Evolutionary conservation across 2,797 vertebrate genomes (phyloP).

Genomic region (Hipposideros larvatus): DNA sequence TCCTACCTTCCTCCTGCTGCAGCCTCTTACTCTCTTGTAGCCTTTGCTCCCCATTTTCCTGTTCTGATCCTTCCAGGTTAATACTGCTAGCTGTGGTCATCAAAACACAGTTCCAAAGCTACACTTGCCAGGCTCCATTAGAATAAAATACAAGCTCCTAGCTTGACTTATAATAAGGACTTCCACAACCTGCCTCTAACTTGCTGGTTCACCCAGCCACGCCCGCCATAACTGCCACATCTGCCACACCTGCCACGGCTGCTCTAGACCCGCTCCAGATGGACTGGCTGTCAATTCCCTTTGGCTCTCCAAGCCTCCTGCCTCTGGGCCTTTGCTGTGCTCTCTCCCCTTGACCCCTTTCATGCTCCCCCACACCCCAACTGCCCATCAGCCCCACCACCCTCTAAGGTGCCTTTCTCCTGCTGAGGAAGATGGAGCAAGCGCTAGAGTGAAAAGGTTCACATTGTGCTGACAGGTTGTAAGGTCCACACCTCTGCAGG

Average conservation of each 20-base stretch:
- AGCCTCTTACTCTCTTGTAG: background rate
- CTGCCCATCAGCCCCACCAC: background rate
- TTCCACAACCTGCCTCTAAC: background rate
- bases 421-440: background rate
- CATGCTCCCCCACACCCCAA: too few relatives aligned
- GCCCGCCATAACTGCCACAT: background rate
- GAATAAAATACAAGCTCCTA: background rate
- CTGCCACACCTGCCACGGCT: background rate
- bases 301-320: background rate
- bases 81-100: background rate
- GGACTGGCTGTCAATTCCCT: background rate
- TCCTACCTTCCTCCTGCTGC: background rate
- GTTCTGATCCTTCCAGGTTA: background rate
- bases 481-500: background rate
- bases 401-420: background rate
- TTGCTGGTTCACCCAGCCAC: background rate
- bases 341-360: background rate
- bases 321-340: background rate
- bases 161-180: background rate
- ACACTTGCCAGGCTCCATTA: background rate
- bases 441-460: background rate
- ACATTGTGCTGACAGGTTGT: accelerated
- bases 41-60: background rate
- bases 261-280: background rate
- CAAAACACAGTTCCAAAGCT: background rate